These are phyloP conservation scores for Penaeus japonicus DNA, from an alignment of 1,140 invertebrate genomes.

Conservation along the genomic window DNA sequence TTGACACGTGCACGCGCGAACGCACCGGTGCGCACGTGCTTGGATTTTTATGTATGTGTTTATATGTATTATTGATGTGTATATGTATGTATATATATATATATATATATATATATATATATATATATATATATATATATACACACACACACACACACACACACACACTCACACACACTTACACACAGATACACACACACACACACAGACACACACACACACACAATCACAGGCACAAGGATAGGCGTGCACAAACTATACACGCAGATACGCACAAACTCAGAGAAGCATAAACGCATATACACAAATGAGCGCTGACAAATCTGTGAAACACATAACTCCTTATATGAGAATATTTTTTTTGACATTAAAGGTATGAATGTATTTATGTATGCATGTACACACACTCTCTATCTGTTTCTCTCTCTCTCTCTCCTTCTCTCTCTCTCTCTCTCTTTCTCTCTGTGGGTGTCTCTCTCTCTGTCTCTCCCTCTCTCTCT, in stretches of 20 bases:
- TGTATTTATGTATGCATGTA: background rate
- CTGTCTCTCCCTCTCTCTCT: slow-evolving; percentile 2
- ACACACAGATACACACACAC: background rate
- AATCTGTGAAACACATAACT: background rate
- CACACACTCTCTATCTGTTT: background rate
- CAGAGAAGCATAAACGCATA: background rate
- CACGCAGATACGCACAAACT: background rate
- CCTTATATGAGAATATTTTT: background rate
- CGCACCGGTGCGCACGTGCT: no score
- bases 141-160: background rate
- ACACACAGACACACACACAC: background rate
- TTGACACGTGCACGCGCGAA: no score
- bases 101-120: no score
- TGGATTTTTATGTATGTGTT: background rate
- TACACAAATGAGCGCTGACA: background rate
- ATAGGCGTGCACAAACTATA: background rate
- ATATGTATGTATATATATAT: no score
- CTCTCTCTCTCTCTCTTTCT: slow-evolving; percentile 12
- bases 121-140: no score
- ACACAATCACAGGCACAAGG: background rate
- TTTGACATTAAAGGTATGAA: background rate
- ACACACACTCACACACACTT: background rate
- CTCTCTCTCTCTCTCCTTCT: slow-evolving; percentile 4
- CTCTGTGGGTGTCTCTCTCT: background rate
- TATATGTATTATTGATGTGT: background rate